Conservation (phyloP, 2,888 invertebrate genomes). For the Troides aeacus region DNA sequence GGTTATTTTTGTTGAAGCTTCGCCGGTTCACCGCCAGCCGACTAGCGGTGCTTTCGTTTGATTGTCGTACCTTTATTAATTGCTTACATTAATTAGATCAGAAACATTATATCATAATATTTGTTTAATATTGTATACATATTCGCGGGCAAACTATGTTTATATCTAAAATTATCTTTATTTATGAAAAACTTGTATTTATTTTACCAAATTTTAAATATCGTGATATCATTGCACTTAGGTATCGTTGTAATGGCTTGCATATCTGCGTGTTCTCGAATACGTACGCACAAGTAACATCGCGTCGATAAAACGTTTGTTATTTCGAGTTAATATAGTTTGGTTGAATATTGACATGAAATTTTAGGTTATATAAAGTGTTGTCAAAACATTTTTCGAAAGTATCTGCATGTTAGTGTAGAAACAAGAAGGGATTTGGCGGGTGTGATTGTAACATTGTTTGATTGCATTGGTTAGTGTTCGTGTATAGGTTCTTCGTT, state of each 20-base stretch:
- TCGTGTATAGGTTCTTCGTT: slow-evolving; percentile 29
- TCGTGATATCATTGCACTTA: slow-evolving; percentile 79
- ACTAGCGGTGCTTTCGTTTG: slow-evolving; percentile 81
- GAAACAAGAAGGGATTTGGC: slow-evolving; percentile 36
- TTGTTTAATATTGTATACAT: slow-evolving; percentile 37
- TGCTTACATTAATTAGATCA: slow-evolving; percentile 76
- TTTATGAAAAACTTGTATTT: slow-evolving; percentile 59
- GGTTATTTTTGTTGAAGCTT: slow-evolving; percentile 82
- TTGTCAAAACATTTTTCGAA: slow-evolving; percentile 64
- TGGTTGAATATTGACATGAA: slow-evolving; percentile 63
- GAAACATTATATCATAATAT: slow-evolving; percentile 43
- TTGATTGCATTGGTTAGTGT: slow-evolving; percentile 11
- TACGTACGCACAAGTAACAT: slow-evolving; percentile 51
- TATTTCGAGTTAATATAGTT: slow-evolving; percentile 52
- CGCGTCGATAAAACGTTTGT: slow-evolving; percentile 45
- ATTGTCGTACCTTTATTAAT: slow-evolving; percentile 80
- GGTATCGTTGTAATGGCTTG: slow-evolving; percentile 77
- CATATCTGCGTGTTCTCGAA: slow-evolving; percentile 71
- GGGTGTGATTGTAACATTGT: slow-evolving; percentile 31
- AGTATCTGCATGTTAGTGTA: slow-evolving; percentile 36
- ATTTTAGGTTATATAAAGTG: slow-evolving; percentile 79
- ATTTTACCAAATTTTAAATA: slow-evolving; percentile 78
- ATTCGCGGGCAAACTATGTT: slow-evolving; percentile 31
- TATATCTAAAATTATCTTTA: slow-evolving; percentile 42
- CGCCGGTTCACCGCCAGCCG: slow-evolving; percentile 81